Percentiles rank a stretch among this genome's conserved stretches.
Conservation (phyloP, 2,113 vertebrate species). For the Muntiacus reevesi region DNA sequence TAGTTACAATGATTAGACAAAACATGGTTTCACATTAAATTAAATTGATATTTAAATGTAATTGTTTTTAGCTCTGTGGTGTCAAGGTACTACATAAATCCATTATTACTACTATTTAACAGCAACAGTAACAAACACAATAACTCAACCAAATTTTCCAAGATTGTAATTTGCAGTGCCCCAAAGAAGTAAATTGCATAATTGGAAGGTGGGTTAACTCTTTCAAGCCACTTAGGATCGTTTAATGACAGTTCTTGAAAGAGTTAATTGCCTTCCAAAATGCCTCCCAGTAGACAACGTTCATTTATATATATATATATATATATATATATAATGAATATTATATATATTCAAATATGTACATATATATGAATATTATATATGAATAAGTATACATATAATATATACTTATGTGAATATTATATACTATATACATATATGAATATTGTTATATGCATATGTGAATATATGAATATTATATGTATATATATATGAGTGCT, state of each 20-base stretch:
- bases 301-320: background rate
- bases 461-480: background rate
- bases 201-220: slow-evolving; percentile 50
- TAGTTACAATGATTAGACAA: slow-evolving; percentile 71
- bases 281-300: background rate
- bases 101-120: slow-evolving; percentile 71
- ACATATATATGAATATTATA: background rate
- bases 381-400: background rate
- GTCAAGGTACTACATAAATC: slow-evolving; percentile 71
- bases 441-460: background rate
- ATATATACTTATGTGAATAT: background rate
- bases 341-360: background rate
- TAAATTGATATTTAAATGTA: slow-evolving; percentile 75
- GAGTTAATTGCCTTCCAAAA: slow-evolving; percentile 42
- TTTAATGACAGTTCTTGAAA: slow-evolving; percentile 25
- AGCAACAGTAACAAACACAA: slow-evolving; percentile 54
- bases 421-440: background rate
- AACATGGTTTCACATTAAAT: slow-evolving; percentile 72
- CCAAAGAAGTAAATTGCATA: slow-evolving; percentile 54
- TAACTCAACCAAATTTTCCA: slow-evolving; percentile 65
- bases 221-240: slow-evolving; percentile 3
- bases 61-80: slow-evolving; percentile 70
- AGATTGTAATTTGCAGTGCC: slow-evolving; percentile 50
- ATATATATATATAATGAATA: background rate
- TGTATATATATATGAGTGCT: background rate